Conservation (phyloP, 2,113 vertebrate species). For the Phoenicopterus ruber region DNA sequence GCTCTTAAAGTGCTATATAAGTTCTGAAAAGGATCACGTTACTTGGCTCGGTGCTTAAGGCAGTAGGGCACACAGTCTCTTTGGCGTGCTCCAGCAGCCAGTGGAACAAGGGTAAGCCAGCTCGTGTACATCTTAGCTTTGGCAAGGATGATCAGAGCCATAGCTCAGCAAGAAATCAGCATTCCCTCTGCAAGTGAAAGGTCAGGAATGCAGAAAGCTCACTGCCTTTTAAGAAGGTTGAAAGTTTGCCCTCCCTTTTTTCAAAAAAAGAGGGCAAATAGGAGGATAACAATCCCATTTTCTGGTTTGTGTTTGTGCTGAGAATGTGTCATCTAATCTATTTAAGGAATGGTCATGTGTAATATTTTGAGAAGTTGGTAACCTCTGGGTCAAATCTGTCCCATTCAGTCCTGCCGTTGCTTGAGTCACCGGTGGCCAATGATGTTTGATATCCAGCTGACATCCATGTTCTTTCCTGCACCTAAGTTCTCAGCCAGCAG, state of each 20-base stretch:
- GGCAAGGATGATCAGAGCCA: conserved; percentile 43
- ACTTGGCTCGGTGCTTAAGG: conserved; percentile 21
- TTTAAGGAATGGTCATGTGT: background rate
- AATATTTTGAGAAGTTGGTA: background rate
- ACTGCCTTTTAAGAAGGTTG: conserved; percentile 31
- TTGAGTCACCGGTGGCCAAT: background rate
- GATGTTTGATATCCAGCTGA: background rate
- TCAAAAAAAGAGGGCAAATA: background rate
- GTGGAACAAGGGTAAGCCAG: conserved; percentile 47
- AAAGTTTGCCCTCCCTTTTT: background rate
- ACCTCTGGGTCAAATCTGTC: background rate
- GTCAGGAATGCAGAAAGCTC: conserved; percentile 55
- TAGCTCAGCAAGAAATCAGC: conserved; percentile 52
- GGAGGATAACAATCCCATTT: background rate
- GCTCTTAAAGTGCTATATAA: conserved; percentile 29
- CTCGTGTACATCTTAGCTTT: conserved; percentile 32
- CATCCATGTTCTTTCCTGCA: background rate
- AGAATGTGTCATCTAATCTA: background rate
- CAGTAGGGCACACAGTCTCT: conserved; percentile 31
- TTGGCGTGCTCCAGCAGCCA: conserved; percentile 17
- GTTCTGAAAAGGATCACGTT: conserved; percentile 24
- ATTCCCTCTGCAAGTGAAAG: conserved; percentile 53
- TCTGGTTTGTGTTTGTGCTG: background rate
- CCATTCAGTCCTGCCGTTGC: background rate
- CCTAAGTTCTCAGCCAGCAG: background rate